These are phyloP conservation scores for Limanda limanda DNA, from an alignment of 2,113 vertebrate species.

Conservation along the genomic window DNA sequence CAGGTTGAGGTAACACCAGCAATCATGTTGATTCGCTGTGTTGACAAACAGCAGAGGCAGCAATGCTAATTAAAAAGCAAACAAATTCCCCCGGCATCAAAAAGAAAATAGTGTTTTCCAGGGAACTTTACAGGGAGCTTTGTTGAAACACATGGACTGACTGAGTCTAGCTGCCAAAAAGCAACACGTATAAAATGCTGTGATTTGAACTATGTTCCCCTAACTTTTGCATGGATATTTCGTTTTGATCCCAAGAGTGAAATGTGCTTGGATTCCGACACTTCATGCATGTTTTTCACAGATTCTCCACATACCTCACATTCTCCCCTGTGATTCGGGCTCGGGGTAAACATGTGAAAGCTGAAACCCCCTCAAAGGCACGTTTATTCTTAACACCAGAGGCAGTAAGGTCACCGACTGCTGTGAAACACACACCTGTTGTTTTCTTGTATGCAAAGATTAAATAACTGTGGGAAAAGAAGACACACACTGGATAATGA, in stretches of 20 bases:
- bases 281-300: slow-evolving; percentile 54
- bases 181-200: neutral
- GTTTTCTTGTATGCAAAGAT: slow-evolving; percentile 19
- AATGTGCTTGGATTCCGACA: slow-evolving; percentile 44
- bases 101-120: neutral
- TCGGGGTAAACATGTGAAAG: slow-evolving; percentile 63
- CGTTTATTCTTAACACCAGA: slow-evolving; percentile 20
- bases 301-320: slow-evolving; percentile 71
- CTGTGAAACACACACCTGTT: slow-evolving; percentile 27
- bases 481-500: neutral
- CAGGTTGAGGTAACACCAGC: slow-evolving; percentile 63
- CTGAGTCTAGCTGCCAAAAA: neutral
- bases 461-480: slow-evolving; percentile 14
- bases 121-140: neutral
- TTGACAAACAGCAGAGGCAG: slow-evolving; percentile 32
- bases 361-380: slow-evolving; percentile 43
- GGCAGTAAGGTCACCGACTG: slow-evolving; percentile 9
- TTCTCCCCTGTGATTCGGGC: slow-evolving; percentile 57
- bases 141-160: neutral
- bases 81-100: neutral
- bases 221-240: neutral
- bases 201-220: neutral
- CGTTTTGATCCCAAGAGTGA: slow-evolving; percentile 8
- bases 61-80: slow-evolving; percentile 24
- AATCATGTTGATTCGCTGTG: slow-evolving; percentile 35